Evolutionary conservation across 2,888 invertebrate genomes (phyloP).

Genomic region (Folsomia manolachei): DNA sequence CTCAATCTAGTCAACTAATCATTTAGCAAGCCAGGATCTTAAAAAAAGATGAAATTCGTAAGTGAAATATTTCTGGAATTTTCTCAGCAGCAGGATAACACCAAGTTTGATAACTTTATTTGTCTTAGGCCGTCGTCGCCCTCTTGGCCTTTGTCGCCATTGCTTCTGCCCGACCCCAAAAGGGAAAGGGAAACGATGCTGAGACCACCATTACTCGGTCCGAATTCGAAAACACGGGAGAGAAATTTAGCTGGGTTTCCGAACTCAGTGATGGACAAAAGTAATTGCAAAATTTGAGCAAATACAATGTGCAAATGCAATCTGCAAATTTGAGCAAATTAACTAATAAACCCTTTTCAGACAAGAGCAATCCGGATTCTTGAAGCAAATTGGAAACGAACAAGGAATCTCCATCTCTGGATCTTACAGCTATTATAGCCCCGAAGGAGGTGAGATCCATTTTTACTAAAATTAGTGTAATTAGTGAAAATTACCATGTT

Average conservation of each 20-base stretch:
- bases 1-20: background rate
- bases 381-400: slow-evolving; percentile 61
- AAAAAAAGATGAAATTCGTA: background rate
- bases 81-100: too few relatives aligned
- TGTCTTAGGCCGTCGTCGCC: slow-evolving; percentile 5
- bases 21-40: background rate
- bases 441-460: too few relatives aligned
- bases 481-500: too few relatives aligned
- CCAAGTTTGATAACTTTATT: background rate
- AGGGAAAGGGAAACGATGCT: background rate
- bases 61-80: background rate
- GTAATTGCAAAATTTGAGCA: too few relatives aligned
- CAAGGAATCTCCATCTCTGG: slow-evolving; percentile 37
- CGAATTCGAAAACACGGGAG: slow-evolving; percentile 32
- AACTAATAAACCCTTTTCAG: too few relatives aligned
- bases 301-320: too few relatives aligned
- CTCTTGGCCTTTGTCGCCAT: slow-evolving; percentile 18
- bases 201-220: slow-evolving; percentile 31
- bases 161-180: slow-evolving; percentile 18
- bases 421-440: slow-evolving; percentile 17
- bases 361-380: slow-evolving; percentile 50
- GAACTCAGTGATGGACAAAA: slow-evolving; percentile 33
- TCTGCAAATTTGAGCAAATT: too few relatives aligned
- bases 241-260: slow-evolving; percentile 33
- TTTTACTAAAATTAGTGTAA: too few relatives aligned